A percentile compares a stretch with the other conserved stretches of the same genome.
Evolutionary conservation across 2,113 vertebrate species (phyloP).

Genomic region (Prolemur simus): DNA sequence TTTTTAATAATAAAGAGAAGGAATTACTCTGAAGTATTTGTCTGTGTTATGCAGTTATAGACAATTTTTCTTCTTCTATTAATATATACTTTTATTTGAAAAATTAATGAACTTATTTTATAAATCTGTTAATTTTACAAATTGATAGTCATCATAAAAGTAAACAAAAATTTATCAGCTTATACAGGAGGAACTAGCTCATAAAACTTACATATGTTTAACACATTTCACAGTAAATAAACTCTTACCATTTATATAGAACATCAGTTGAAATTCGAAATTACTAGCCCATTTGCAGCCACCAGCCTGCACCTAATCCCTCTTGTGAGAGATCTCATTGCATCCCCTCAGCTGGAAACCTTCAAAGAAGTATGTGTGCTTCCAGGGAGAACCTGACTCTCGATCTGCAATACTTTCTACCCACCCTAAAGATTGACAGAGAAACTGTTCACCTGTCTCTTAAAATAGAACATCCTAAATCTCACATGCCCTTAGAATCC

Average conservation of each 20-base stretch:
- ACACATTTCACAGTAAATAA: neutral
- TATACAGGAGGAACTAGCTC: neutral
- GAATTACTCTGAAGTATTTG: neutral
- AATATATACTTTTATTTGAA: neutral
- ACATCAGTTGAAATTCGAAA: neutral
- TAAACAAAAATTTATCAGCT: neutral
- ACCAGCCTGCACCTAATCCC: neutral
- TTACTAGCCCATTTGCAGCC: neutral
- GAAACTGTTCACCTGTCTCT: neutral
- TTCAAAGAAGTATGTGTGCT: rapidly evolving
- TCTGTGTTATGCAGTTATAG: neutral
- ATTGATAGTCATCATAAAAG: neutral
- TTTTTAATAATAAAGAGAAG: neutral
- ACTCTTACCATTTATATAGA: neutral
- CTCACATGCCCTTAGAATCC: no score
- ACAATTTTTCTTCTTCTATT: neutral
- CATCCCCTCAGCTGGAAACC: no score
- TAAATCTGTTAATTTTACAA: neutral
- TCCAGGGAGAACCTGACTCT: neutral
- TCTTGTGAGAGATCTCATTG: neutral
- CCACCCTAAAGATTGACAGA: neutral
- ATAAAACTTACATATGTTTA: neutral
- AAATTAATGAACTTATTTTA: neutral
- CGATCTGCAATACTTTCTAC: neutral
- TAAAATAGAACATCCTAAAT: neutral